Evolutionary conservation across 2,797 vertebrate genomes (phyloP).

Genomic region (Myotis myotis): DNA sequence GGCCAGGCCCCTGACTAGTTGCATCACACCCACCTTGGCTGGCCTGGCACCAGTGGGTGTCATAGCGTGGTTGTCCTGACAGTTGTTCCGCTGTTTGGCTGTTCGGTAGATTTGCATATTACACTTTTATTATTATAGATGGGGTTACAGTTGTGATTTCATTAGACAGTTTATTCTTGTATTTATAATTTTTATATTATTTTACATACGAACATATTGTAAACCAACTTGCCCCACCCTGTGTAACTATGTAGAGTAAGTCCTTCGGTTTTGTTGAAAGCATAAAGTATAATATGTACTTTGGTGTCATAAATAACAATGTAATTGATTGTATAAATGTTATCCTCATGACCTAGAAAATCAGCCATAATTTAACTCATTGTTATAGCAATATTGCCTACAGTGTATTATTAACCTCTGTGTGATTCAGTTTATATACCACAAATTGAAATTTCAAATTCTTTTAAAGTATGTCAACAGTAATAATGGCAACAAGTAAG

Average conservation of each 20-base stretch:
- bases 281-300: not conserved
- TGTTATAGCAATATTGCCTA: not conserved
- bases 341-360: not conserved
- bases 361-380: not conserved
- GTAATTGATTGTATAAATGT: not conserved
- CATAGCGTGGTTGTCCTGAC: too few relatives aligned
- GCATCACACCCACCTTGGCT: too few relatives aligned
- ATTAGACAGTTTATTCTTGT: not conserved
- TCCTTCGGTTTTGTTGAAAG: not conserved
- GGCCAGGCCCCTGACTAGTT: too few relatives aligned
- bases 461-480: not conserved
- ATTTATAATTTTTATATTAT: not conserved
- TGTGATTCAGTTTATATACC: not conserved
- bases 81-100: too few relatives aligned
- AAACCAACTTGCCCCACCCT: not conserved
- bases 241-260: not conserved
- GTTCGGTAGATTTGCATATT: too few relatives aligned
- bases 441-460: slow-evolving; percentile 16
- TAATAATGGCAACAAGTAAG: not conserved
- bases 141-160: not conserved
- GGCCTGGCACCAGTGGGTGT: too few relatives aligned
- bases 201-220: not conserved
- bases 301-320: not conserved
- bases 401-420: not conserved
- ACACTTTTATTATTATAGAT: too few relatives aligned